Evolutionary conservation across 2,888 invertebrate genomes (phyloP), one percentile per base, ranked within the genome.

Genomic region (Acleris literana): DNA sequence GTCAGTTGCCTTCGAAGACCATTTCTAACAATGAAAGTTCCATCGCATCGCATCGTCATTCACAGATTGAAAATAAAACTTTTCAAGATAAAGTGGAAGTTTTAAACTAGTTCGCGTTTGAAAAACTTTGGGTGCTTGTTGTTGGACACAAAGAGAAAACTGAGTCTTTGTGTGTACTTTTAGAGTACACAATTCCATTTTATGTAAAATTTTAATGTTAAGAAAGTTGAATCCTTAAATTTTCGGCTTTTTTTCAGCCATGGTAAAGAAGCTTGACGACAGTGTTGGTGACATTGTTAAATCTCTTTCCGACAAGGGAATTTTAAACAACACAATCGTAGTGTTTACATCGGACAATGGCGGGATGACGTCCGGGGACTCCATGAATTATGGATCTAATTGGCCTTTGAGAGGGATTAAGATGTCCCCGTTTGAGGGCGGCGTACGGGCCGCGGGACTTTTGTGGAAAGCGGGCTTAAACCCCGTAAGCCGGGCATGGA

Each of bases 321-420:
- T 97, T 87, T 88, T 98, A 70, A 91, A 97, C 52, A 96, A 98
- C 80, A 96, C 97, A 0, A 94, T 99, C 54, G 93, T 99, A 61
- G 85, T 97, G 1, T 99, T 98, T 81, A 94, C 96, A 73, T 96
- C 97, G 13, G 99, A 98, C 82, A 98, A 98, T 81, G 97, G 98
- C 0, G 97, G 95, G 0, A 96, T 97, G 57, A 95, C 97, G 0
- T 89, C 93, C 64, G 97, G 97, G 0, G 76, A 93, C 57, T 94
- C 95, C 77, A 81, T 93, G 58, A 98, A 97, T 85, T 94, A 94
- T 57, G 97, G 95, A 11, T 96, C 96, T 18, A 97, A 97, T 86
- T 96, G 94, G 93, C 97, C 97, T n/a, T 82, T 97, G 13, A 93
- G 96, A 82, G 97, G 97, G 51, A 72, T 78, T 78, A 98, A 98